Base-by-base conservation (phyloP, 2,797 vertebrate genomes). In the Toxotes lorentzi region DNA sequence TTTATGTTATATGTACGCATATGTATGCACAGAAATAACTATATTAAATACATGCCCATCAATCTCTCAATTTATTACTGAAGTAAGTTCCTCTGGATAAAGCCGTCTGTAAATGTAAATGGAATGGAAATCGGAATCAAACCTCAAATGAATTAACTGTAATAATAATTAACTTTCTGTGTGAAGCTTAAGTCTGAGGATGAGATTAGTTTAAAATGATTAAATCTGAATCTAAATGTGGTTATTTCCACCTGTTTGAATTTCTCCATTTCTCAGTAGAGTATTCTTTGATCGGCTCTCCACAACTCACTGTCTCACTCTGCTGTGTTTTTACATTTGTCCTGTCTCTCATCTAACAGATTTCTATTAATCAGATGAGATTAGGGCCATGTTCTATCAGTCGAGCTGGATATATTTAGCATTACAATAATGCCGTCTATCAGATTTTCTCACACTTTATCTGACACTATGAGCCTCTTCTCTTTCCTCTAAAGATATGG, bases 371-470 rank as follows among this genome's bases (percentile, higher is more conserved):
- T 91, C 90, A 85, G 84, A 91, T 91, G 83, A 78, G 87, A 85
- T 80, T 27, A 32, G 50, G 21, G 35, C 70, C 14, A 2, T 57
- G 60, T 53, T 74, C 53, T 73, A 68, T 87, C 74, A 43, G 43
- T 67, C 48, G 57, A 80, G 76, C 58, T 87, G 83, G 75, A 64
- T 85, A 86, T 84, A 86, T 83, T 88, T 86, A 86, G 80, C 56
- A 35, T 82, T 69, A 82, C 83, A 88, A 84, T 84, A 86, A 79
- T 41, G 65, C 51, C 0, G 53, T 82, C 72, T 90, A 94, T 94
- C 88, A 90, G 89, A 93, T 91, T 89, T 90, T 91, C 85, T 91
- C 92, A 87, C 73, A 81, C 79, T 81, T 88, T 93, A 93, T 93
- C 90, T 69, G 78, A 63, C 45, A 24, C 70, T 85, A 90, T 91